phyloP scores from a whole-genome alignment of 1,140 invertebrate species.

The Tetramorium simillimum region DNA sequence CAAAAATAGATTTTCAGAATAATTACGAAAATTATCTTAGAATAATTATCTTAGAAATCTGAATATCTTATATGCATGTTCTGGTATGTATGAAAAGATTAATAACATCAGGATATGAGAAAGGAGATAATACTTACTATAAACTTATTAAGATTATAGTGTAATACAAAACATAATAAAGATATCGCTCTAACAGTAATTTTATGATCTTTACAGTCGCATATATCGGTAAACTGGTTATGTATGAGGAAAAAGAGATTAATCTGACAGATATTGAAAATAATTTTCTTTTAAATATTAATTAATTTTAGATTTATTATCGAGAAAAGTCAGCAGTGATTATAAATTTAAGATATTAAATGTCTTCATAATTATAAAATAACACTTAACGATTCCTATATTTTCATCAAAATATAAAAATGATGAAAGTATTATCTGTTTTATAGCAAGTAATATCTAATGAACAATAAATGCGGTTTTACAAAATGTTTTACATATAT shows the following conservation, averaged over 20 bases:
- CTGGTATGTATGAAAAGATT: neutral
- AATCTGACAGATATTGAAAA: neutral
- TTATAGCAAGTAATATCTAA: neutral
- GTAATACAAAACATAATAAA: neutral
- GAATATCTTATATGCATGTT: neutral
- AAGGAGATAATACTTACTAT: neutral
- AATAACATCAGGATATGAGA: neutral
- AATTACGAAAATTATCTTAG: neutral
- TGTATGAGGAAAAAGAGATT: neutral
- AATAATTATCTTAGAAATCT: neutral
- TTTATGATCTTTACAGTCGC: neutral
- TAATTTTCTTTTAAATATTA: neutral
- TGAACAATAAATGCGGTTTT: neutral
- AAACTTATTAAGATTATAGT: constrained; percentile 20
- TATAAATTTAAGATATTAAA: neutral
- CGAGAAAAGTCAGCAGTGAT: neutral
- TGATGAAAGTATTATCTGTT: neutral
- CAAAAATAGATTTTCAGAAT: neutral
- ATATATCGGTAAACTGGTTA: neutral
- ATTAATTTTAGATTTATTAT: neutral
- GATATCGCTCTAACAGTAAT: constrained; percentile 36
- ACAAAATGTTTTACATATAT: neutral
- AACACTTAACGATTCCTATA: neutral
- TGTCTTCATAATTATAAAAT: neutral
- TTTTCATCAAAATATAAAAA: neutral